These are phyloP conservation scores for Pterophyllum scalare DNA, from an alignment of 2,113 vertebrate species.

Conservation along the genomic window DNA sequence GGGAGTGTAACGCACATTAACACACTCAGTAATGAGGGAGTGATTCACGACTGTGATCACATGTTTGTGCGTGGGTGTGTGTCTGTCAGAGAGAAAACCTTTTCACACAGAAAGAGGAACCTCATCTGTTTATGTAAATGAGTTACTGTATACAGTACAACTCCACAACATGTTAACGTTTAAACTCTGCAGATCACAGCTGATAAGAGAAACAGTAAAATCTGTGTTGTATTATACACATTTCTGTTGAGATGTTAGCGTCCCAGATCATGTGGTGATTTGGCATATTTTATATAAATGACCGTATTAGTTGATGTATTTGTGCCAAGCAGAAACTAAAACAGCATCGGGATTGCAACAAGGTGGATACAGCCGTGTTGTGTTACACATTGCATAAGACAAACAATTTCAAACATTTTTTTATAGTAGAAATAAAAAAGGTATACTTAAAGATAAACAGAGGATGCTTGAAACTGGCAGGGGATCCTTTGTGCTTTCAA, in stretches of 20 bases:
- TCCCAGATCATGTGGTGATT: neutral
- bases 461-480: no score
- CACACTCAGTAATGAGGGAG: neutral
- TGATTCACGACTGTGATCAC: neutral
- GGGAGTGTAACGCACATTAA: rapidly evolving
- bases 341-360: neutral
- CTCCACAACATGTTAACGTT: no score
- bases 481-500: neutral
- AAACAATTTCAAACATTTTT: neutral
- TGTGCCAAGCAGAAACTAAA: neutral
- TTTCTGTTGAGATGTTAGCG: no score
- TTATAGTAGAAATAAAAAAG: neutral
- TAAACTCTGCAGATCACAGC: neutral
- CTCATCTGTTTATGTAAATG: neutral
- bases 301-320: neutral
- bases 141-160: neutral
- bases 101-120: constrained; percentile 29
- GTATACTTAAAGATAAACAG: neutral
- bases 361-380: neutral
- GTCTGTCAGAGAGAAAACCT: neutral
- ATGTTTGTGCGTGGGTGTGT: neutral
- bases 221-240: neutral
- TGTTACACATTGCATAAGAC: neutral
- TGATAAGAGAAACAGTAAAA: neutral
- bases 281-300: neutral